Percentiles rank a stretch among this genome's conserved stretches.
Conservation (phyloP, 2,888 invertebrate species). For the Limenitis camilla region DNA sequence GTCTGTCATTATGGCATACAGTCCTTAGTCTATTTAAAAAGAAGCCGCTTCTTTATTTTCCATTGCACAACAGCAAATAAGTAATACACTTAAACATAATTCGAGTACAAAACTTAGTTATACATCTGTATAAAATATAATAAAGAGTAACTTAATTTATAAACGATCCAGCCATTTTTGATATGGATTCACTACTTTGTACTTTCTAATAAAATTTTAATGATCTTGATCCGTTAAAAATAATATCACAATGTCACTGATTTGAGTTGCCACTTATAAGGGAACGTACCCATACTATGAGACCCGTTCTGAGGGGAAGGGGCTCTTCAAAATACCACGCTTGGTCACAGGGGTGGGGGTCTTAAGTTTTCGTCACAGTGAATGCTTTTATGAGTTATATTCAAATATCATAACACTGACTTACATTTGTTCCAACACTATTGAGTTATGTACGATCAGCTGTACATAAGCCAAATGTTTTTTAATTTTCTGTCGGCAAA, state of each 20-base stretch:
- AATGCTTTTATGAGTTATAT: no score
- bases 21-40: slow-evolving; percentile 14
- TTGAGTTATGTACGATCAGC: no score
- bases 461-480: no score
- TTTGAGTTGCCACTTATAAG: background rate
- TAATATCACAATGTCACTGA: slow-evolving; percentile 21
- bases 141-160: slow-evolving; percentile 16
- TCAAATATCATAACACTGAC: no score
- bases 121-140: slow-evolving; percentile 14
- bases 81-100: slow-evolving; percentile 7
- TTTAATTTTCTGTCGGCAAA: no score
- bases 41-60: slow-evolving; percentile 15
- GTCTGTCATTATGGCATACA: slow-evolving; percentile 28
- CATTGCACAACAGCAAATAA: slow-evolving; percentile 21
- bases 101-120: slow-evolving; percentile 15
- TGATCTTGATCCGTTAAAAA: slow-evolving; percentile 11
- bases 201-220: slow-evolving; percentile 17
- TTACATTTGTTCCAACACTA: no score
- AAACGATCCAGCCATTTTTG: slow-evolving; percentile 8
- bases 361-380: no score
- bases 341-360: no score
- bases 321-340: no score
- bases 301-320: no score
- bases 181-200: slow-evolving; percentile 23
- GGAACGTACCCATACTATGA: no score